These are phyloP conservation scores for Equus przewalskii DNA, from an alignment of 2,113 vertebrate species.

Conservation along the genomic window DNA sequence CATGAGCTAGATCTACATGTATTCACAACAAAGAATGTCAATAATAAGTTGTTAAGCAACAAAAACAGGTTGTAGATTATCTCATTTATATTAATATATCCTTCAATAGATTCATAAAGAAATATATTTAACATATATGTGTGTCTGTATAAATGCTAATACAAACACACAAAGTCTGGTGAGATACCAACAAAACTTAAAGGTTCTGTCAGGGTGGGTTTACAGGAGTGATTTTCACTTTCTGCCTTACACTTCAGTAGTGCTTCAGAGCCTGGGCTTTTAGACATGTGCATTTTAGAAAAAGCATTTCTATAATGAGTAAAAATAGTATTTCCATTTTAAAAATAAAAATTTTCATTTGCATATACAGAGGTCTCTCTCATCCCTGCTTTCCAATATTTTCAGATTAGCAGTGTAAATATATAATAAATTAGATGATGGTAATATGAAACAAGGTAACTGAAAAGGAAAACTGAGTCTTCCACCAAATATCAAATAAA, in stretches of 20 bases:
- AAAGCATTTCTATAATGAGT: neutral
- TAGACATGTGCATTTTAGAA: constrained; percentile 5
- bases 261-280: neutral
- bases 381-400: constrained; percentile 26
- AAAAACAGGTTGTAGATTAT: constrained; percentile 30
- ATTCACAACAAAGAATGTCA: neutral
- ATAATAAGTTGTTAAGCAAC: neutral
- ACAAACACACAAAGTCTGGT: neutral
- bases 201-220: neutral
- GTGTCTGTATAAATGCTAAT: neutral
- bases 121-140: neutral
- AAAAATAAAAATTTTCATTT: constrained; percentile 53
- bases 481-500: constrained; percentile 15
- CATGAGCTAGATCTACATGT: neutral
- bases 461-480: constrained; percentile 54
- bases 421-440: neutral
- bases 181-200: constrained; percentile 35
- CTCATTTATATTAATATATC: neutral
- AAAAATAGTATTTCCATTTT: constrained; percentile 33
- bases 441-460: constrained; percentile 21
- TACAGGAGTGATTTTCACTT: neutral
- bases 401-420: neutral
- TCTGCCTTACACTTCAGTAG: constrained; percentile 7
- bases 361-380: neutral
- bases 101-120: constrained; percentile 8